Evolutionary conservation across 2,888 invertebrate species (phyloP).

Genomic region (Keiferia lycopersicella): DNA sequence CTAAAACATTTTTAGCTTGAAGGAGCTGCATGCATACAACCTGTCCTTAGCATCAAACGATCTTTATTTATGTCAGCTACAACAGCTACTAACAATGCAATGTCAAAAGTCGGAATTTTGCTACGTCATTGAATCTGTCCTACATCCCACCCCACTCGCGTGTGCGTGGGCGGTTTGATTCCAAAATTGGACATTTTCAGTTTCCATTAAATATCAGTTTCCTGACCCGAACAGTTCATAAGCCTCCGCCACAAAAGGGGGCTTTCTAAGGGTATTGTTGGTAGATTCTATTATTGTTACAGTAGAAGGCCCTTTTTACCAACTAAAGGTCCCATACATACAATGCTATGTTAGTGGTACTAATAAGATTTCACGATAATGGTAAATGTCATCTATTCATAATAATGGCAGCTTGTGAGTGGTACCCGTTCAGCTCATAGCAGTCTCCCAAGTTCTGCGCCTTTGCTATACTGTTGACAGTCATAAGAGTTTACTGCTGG

Average conservation of each 20-base stretch:
- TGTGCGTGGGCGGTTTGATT: neutral
- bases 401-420: too few relatives aligned
- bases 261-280: slow-evolving; percentile 45
- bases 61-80: too few relatives aligned
- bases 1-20: too few relatives aligned
- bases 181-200: slow-evolving; percentile 1
- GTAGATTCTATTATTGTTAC: slow-evolving; percentile 44
- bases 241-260: slow-evolving; percentile 38
- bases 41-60: too few relatives aligned
- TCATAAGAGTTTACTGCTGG: too few relatives aligned
- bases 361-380: slow-evolving; percentile 45
- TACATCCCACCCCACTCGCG: too few relatives aligned
- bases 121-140: too few relatives aligned
- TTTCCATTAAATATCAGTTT: slow-evolving; percentile 11
- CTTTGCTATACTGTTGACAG: too few relatives aligned
- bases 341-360: slow-evolving; percentile 56
- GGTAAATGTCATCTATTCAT: neutral
- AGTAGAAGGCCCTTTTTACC: slow-evolving; percentile 40
- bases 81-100: too few relatives aligned
- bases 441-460: too few relatives aligned
- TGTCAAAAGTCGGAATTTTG: neutral
- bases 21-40: too few relatives aligned
- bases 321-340: slow-evolving; percentile 44
- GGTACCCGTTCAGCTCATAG: too few relatives aligned
- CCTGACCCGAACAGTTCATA: slow-evolving; percentile 7